These are phyloP conservation scores for Thomomys bottae DNA, from an alignment of 2,113 vertebrate species.

Conservation along the genomic window DNA sequence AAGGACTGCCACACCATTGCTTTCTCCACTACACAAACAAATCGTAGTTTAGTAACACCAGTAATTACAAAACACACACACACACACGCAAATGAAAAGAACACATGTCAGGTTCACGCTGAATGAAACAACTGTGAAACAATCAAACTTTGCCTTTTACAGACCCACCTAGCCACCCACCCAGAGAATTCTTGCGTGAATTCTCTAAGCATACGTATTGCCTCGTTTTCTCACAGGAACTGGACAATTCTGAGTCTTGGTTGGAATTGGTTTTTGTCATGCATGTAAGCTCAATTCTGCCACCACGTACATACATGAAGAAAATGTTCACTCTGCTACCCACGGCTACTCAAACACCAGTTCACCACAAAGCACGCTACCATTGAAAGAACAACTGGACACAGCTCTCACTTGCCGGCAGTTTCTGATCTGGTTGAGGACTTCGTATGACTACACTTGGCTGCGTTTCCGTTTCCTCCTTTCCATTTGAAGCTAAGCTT, in stretches of 20 bases:
- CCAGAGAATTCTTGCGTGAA: not conserved
- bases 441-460: not conserved
- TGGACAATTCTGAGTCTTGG: not conserved
- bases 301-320: not conserved
- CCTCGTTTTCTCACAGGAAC: not conserved
- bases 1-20: not conserved
- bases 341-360: not conserved
- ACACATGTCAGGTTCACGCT: not conserved
- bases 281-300: not conserved
- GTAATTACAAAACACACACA: not conserved
- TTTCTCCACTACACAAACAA: not conserved
- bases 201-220: not conserved
- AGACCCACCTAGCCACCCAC: not conserved
- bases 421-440: not conserved
- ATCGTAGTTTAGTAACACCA: not conserved
- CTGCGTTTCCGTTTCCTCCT: not conserved
- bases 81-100: not conserved
- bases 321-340: not conserved
- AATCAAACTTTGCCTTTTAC: not conserved
- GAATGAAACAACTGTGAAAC: not conserved
- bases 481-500: not conserved
- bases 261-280: not conserved
- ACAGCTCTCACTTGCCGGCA: not conserved
- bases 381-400: not conserved
- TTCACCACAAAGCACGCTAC: constrained; percentile 4